Evolutionary conservation across 23 tunicate species (phyloP).

Genomic region (Trididemnum miniatum): DNA sequence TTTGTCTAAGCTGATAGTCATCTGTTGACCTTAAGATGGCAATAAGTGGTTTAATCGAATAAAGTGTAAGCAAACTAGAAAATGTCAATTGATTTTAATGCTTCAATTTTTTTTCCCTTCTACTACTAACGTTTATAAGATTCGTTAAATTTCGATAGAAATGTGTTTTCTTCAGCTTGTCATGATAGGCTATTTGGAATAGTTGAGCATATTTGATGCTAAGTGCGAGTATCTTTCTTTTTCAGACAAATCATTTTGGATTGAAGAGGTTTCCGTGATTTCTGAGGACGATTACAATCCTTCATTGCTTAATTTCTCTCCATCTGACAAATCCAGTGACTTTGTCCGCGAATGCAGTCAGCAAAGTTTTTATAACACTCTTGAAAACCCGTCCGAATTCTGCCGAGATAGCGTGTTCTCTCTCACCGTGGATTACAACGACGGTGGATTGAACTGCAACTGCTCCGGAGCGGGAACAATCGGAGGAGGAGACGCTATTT

Average conservation of each 20-base stretch:
- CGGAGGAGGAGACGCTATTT: slow-evolving; percentile 77
- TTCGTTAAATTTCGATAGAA: no score
- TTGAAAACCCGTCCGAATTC: slow-evolving; percentile 60
- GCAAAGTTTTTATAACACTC: slow-evolving; percentile 49
- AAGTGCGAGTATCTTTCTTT: no score
- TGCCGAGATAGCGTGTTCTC: slow-evolving; percentile 67
- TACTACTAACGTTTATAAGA: no score
- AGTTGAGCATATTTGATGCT: no score
- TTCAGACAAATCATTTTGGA: slow-evolving; percentile 67
- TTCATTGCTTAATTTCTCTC: slow-evolving; percentile 35
- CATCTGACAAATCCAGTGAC: slow-evolving; percentile 69
- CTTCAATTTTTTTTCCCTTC: no score
- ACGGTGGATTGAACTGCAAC: slow-evolving; percentile 75
- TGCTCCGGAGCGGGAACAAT: slow-evolving; percentile 97
- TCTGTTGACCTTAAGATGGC: no score
- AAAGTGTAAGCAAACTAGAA: no score
- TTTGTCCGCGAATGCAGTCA: slow-evolving; percentile 47
- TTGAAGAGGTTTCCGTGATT: slow-evolving; percentile 73
- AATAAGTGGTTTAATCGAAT: no score
- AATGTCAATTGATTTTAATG: no score
- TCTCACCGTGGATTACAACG: slow-evolving; percentile 72
- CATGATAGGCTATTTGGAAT: no score
- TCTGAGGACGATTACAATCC: slow-evolving; percentile 74
- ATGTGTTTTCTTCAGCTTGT: no score
- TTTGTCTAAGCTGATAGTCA: no score